Conservation (phyloP, 2,113 vertebrate species). For the Ivindomyrus marchei region DNA sequence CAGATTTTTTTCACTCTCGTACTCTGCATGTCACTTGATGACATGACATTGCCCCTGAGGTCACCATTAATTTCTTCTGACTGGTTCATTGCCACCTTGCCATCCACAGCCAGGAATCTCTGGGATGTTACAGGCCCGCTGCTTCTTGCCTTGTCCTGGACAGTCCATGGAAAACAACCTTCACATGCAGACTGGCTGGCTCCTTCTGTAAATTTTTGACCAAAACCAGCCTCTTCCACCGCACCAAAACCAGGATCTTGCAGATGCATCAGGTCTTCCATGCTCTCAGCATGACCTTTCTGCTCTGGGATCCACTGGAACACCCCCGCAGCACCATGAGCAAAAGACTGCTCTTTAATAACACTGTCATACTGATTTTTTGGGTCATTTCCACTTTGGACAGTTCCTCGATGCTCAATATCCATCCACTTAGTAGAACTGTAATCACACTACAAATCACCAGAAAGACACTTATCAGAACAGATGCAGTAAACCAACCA, state of each 20-base stretch:
- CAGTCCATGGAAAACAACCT: not conserved
- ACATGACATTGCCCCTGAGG: conserved; percentile 23
- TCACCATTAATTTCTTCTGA: conserved; percentile 16
- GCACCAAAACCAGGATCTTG: not conserved
- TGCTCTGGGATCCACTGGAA: not conserved
- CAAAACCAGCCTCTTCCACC: not conserved
- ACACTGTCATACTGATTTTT: not conserved
- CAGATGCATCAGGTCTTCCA: not conserved
- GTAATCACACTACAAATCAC: not conserved
- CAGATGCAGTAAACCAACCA: not conserved
- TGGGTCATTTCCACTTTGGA: not conserved
- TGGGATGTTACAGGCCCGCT: not conserved
- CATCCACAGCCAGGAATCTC: not conserved
- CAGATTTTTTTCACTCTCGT: conserved; percentile 13
- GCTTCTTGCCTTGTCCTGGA: not conserved
- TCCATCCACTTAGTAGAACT: not conserved
- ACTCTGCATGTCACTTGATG: conserved; percentile 17
- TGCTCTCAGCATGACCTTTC: not conserved
- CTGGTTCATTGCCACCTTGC: not conserved
- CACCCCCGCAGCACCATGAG: not conserved
- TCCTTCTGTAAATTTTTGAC: not conserved
- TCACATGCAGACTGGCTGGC: not conserved
- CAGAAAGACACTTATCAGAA: not conserved
- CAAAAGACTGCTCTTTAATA: not conserved
- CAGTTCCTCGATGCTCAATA: not conserved